These are phyloP conservation scores for Serranus cabrilla DNA, from an alignment of 2,797 vertebrate species.

Conservation along the genomic window DNA sequence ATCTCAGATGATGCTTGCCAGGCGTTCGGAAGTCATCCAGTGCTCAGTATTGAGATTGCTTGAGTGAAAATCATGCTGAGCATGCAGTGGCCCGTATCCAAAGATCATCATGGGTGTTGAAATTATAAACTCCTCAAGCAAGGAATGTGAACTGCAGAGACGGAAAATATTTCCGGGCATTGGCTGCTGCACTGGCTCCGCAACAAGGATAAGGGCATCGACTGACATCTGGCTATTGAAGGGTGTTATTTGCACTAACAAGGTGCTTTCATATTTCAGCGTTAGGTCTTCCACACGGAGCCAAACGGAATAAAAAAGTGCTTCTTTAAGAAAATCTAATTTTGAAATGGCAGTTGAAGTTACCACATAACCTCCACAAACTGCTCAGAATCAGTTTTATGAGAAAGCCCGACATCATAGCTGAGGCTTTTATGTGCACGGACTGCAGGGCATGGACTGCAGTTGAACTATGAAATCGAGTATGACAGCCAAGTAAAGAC, in stretches of 20 bases:
- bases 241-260: constrained; percentile 38
- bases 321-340: constrained; percentile 7
- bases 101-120: constrained; percentile 70
- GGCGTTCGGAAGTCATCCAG: constrained; percentile 49
- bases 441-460: constrained; percentile 7
- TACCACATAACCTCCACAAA: constrained; percentile 12
- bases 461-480: constrained; percentile 21
- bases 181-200: constrained; percentile 24
- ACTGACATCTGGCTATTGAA: constrained; percentile 37
- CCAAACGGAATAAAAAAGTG: constrained; percentile 28
- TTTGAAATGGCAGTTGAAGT: constrained; percentile 14
- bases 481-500: not conserved
- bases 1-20: constrained; percentile 46
- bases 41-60: constrained; percentile 54
- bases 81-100: constrained; percentile 61
- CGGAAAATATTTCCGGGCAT: constrained; percentile 51
- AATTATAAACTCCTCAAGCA: constrained; percentile 74
- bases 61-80: constrained; percentile 66
- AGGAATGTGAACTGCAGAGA: constrained; percentile 52
- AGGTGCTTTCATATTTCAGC: constrained; percentile 38
- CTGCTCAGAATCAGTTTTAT: constrained; percentile 19
- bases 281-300: constrained; percentile 14
- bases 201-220: constrained; percentile 36
- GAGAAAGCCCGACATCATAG: constrained; percentile 18
- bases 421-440: constrained; percentile 15